A percentile compares a stretch with the other conserved stretches of the same genome.
Conservation (phyloP, 2,113 vertebrate genomes). For the Oryzias javanicus region DNA sequence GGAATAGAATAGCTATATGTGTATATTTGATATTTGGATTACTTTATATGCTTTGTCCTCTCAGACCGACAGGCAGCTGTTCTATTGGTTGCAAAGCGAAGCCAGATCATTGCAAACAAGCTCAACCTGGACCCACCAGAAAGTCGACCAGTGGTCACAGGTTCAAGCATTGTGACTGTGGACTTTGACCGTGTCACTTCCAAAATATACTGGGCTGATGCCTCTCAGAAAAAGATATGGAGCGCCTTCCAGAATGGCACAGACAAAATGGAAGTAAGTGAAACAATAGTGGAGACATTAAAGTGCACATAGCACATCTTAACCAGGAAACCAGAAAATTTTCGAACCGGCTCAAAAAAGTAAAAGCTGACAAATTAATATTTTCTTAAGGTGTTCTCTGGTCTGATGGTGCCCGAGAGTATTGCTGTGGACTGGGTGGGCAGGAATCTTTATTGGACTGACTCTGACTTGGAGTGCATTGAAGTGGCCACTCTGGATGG, state of each 20-base stretch:
- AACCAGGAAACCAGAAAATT: neutral
- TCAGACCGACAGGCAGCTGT: conserved; percentile 56
- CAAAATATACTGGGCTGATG: conserved; percentile 73
- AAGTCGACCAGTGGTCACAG: conserved; percentile 47
- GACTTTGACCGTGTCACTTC: conserved; percentile 69
- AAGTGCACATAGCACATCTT: neutral
- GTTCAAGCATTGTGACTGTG: conserved; percentile 62
- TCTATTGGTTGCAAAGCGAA: conserved; percentile 66
- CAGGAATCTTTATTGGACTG: conserved; percentile 76
- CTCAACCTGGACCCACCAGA: conserved; percentile 58
- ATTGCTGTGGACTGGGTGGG: conserved; percentile 78
- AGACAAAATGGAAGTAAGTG: conserved; percentile 39
- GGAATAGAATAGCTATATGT: no score
- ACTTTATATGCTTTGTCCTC: neutral
- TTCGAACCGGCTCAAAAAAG: neutral
- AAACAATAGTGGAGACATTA: neutral
- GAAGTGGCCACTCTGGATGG: conserved; percentile 78
- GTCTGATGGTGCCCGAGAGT: conserved; percentile 70
- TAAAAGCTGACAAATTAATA: neutral
- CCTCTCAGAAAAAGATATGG: conserved; percentile 68
- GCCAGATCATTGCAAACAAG: conserved; percentile 60
- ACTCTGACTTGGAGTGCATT: conserved; percentile 74
- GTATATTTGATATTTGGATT: neutral
- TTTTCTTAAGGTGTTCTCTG: conserved; percentile 67
- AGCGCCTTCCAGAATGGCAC: conserved; percentile 65